A percentile compares a stretch with the other conserved stretches of the same genome.
phyloP scores from a whole-genome alignment of 2,113 vertebrate genomes.

The Myodes glareolus region DNA sequence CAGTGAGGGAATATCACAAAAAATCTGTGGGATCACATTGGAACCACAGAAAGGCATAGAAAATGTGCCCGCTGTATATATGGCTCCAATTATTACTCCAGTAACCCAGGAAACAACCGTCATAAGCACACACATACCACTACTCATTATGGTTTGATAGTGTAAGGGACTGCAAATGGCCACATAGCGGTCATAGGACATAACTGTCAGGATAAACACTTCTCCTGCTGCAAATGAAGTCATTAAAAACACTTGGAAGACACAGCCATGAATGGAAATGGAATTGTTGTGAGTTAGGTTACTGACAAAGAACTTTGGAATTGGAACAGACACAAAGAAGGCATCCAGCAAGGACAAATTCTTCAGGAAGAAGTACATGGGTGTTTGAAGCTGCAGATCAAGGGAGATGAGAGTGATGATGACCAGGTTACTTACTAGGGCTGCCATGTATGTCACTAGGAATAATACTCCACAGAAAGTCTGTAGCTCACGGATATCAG shows the following conservation, averaged over 20 bases:
- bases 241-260: constrained; percentile 48
- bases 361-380: constrained; percentile 31
- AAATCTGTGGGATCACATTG: constrained; percentile 49
- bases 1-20: constrained; percentile 55
- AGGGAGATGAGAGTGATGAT: constrained; percentile 11
- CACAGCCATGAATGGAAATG: constrained; percentile 46
- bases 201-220: constrained; percentile 45
- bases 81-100: constrained; percentile 25
- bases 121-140: not conserved
- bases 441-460: constrained; percentile 29
- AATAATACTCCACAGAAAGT: constrained; percentile 22
- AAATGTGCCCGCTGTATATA: constrained; percentile 67
- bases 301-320: too few relatives aligned
- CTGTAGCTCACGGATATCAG: not conserved
- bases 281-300: too few relatives aligned
- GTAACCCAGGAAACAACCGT: not conserved
- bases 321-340: too few relatives aligned
- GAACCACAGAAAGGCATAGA: constrained; percentile 59
- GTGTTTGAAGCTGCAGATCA: constrained; percentile 41
- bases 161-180: not conserved
- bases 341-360: constrained; percentile 63
- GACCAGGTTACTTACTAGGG: constrained; percentile 51
- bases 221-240: constrained; percentile 47
- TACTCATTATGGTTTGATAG: constrained; percentile 38
- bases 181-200: not conserved